A percentile compares a stretch with the other conserved stretches of the same genome.
phyloP scores from a whole-genome alignment of 2,113 vertebrate species.

The Leiothrix lutea region DNA sequence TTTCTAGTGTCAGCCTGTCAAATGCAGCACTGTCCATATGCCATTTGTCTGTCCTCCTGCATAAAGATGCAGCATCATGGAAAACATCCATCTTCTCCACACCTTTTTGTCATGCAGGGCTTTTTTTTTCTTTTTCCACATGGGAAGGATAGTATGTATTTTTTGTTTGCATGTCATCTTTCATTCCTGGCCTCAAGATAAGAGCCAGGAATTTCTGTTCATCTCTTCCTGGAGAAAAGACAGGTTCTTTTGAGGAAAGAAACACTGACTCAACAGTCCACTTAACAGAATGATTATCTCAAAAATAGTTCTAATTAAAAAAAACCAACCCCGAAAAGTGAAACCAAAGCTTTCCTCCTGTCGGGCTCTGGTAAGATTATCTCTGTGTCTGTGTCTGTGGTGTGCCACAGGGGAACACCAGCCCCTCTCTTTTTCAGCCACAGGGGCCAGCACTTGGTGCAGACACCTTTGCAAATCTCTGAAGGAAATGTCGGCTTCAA shows the following conservation, averaged over 20 bases:
- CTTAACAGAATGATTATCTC: neutral
- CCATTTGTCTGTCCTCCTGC: conserved; percentile 38
- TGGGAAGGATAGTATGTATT: neutral
- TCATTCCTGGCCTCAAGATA: neutral
- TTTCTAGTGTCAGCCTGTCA: conserved; percentile 27
- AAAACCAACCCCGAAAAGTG: neutral
- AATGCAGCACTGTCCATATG: neutral
- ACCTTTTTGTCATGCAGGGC: neutral
- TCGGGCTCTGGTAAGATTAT: neutral
- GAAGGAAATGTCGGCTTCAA: neutral
- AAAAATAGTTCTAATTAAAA: conserved; percentile 35
- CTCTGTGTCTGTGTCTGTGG: neutral
- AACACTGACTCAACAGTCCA: neutral
- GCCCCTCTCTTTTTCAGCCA: neutral
- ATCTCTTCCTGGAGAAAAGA: conserved; percentile 6
- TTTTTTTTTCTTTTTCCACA: neutral
- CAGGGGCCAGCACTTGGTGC: neutral
- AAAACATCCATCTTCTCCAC: neutral
- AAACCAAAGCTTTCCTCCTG: conserved; percentile 73
- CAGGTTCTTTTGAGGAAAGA: conserved; percentile 42
- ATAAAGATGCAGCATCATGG: conserved; percentile 49
- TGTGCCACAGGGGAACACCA: neutral
- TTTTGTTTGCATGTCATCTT: conserved; percentile 11
- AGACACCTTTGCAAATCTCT: neutral
- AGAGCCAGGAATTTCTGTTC: conserved; percentile 21